Evolutionary conservation across 35 echinoderm and acorn worm genomes (phyloP), one percentile per base, ranked within the genome.

Genomic region (Nesometra sesokonis): DNA sequence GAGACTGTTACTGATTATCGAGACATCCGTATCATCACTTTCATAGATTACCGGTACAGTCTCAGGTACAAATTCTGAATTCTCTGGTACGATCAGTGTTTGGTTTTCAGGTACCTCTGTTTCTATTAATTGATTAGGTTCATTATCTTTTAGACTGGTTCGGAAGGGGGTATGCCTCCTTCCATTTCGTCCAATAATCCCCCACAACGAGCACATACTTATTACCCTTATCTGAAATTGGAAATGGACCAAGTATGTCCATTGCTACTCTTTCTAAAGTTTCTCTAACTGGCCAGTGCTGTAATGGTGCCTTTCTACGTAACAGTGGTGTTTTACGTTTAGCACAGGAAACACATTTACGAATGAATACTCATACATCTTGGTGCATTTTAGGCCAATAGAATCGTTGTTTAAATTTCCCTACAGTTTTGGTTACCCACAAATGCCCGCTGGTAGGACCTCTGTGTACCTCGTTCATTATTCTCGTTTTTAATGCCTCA

Each of bases 171-270:
- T 86, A 91, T 3, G 89, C 93, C 21, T 96, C 93, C 32, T 81
- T 87, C 90, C 90, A 89, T 39, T 96, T 90, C 3, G 87, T 90
- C 57, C 92, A 95, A 80, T 95, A 96, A 35, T 96, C 93, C 21
- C 86, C 93, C 4, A 96, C 34, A 77, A 91, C 77, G 34, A 90
- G 78, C 33, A 91, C 85, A 37, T 89, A 89, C 32, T 82, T 91
- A 77, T 92, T 89, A 33, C 89, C 93, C 80, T 38, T 78, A 21
- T 27, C 67, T 29, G 89, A 35, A 0, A 46, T 27, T 1, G 80
- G 81, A 33, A 87, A 80, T 80, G 86, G 89, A 0, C 86, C 85
- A 32, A 94, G 34, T 31, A 94, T 91, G 78, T 91, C 93, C 89
- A 94, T 83, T 13, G 89, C 93, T 30, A 91, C 85, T 39, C 80